These are phyloP conservation scores for Styela clava DNA, from an alignment of 23 tunicate species.

Conservation along the genomic window DNA sequence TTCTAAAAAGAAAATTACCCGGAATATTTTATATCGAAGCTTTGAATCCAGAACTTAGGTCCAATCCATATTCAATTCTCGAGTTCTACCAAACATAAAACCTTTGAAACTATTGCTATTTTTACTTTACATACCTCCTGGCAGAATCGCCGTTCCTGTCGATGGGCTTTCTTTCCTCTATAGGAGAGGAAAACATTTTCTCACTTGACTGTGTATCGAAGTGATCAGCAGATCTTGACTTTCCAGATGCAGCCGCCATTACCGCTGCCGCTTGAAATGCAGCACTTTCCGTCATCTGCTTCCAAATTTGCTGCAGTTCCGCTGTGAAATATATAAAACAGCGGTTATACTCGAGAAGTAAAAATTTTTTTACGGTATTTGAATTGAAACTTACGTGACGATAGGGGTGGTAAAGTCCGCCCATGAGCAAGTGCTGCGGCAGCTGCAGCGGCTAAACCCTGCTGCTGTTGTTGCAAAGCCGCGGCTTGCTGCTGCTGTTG, in stretches of 20 bases:
- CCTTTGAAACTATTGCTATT: too few species aligned
- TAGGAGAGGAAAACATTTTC: conserved; percentile 26
- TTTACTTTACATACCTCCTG: too few species aligned
- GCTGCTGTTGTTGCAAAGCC: conserved; percentile 67
- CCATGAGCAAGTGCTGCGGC: conserved; percentile 72
- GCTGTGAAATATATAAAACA: conserved; percentile 4
- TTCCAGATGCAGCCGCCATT: conserved; percentile 17
- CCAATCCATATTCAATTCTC: too few species aligned
- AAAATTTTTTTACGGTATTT: background rate
- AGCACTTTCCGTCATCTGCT: conserved; percentile 26
- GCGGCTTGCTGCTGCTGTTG: conserved; percentile 80
- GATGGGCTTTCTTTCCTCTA: background rate
- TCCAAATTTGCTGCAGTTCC: conserved; percentile 28
- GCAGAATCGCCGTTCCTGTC: conserved; percentile 5
- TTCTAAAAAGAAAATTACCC: too few species aligned
- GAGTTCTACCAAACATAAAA: too few species aligned
- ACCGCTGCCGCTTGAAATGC: conserved; percentile 27
- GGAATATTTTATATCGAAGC: too few species aligned
- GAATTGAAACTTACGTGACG: conserved; percentile 23
- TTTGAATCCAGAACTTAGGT: too few species aligned
- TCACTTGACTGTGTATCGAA: background rate
- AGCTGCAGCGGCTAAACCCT: conserved; percentile 70
- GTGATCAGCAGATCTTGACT: background rate
- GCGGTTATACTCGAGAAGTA: background rate
- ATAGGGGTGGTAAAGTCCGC: conserved; percentile 9